Evolutionary conservation across 2,888 invertebrate species (phyloP).

Genomic region (Chalcosyrphus nemorum): DNA sequence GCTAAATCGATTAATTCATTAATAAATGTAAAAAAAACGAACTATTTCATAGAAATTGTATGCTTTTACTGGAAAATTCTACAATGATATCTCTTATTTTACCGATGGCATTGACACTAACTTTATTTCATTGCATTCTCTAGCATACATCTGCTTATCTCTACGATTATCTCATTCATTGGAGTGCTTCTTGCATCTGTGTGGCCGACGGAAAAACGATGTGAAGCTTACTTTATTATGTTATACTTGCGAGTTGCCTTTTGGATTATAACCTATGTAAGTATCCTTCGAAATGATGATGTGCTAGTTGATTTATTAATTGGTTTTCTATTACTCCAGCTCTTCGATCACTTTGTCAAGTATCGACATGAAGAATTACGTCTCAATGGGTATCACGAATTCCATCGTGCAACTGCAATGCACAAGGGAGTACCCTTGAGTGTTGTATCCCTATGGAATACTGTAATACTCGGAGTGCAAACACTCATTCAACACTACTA

Average conservation of each 20-base stretch:
- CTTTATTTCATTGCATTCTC: background rate
- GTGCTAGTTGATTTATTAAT: background rate
- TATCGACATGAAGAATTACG: conserved; percentile 85
- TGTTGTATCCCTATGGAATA: conserved; percentile 86
- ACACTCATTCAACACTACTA: conserved; percentile 84
- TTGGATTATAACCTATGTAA: conserved; percentile 85
- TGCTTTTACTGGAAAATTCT: background rate
- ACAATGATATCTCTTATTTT: background rate
- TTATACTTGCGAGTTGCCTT: conserved; percentile 84
- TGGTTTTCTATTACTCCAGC: conserved; percentile 78
- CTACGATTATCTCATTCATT: conserved; percentile 79
- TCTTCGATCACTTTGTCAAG: conserved; percentile 84
- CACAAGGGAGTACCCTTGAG: conserved; percentile 85
- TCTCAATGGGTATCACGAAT: conserved; percentile 87
- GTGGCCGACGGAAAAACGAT: conserved; percentile 81
- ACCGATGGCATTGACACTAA: background rate
- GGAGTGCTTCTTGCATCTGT: conserved; percentile 78
- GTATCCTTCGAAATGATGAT: conserved; percentile 60
- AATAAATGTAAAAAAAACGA: too few relatives aligned
- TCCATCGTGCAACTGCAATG: conserved; percentile 85
- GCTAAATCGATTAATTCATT: too few relatives aligned
- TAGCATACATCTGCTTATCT: conserved; percentile 80
- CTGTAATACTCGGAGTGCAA: conserved; percentile 83
- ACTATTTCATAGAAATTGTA: too few relatives aligned
- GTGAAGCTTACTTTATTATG: conserved; percentile 84